Base-by-base conservation (phyloP, 2,797 vertebrate genomes). In the Chrysocyon brachyurus region DNA sequence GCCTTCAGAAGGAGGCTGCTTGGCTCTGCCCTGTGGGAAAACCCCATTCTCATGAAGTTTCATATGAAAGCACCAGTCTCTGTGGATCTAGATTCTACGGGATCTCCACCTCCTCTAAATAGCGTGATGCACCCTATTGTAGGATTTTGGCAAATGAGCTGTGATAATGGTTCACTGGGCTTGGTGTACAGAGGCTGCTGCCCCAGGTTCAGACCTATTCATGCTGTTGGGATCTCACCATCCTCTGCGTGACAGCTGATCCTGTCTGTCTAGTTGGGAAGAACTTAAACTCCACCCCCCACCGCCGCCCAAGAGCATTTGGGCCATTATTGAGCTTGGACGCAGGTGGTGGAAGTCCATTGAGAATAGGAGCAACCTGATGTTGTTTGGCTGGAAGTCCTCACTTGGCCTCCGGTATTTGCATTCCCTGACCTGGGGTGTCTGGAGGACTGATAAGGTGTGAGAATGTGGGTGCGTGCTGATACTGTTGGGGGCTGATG, bases 391-490 rank as follows among this genome's bases (percentile, higher is more conserved):
- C 0, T 11, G 2, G 52, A 33, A 90, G 54, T 4, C 87, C 31
- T 68, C 36, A 1, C 46, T 6, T 16, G 36, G 63, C 28, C 36
- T 91, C 40, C 9, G 28, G n/a, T 5, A 10, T 6, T 28, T 1
- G 0, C 0, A 0, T 46, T 19, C 75, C 40, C 8, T 1, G 3
- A 5, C 63, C 11, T 24, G 0, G 64, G 5, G 3, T 21, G 24
- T 17, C 56, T 15, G 56, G n/a, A 78, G 16, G 59, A 8, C 19
- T 0, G 8, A 3, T 2, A 15, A 36, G n/a, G 11, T 11, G 10
- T 36, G 49, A 3, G 26, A 0, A 21, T 7, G 0, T 2, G 1
- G 46, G 36, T 11, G 5, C 3, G 3, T 12, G 77, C 86, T 33
- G 59, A 17, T 21, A 6, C 24, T 4, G 3, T 0, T 56, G 52